These are phyloP conservation scores for Sprattus sprattus DNA, from an alignment of 2,113 vertebrate species.

Conservation along the genomic window DNA sequence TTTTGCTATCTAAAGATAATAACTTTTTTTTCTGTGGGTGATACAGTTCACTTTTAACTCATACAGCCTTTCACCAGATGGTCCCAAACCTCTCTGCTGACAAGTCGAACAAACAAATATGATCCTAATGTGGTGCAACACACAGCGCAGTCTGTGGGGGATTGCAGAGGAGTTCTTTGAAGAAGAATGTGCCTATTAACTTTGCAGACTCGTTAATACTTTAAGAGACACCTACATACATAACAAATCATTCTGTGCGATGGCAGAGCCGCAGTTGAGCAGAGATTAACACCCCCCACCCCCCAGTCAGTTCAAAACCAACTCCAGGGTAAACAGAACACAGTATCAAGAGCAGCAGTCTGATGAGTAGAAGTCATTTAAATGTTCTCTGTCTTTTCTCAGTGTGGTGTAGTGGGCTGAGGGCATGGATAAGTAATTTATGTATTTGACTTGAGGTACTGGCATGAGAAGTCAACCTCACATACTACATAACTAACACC, in stretches of 20 bases:
- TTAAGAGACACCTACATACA: not conserved
- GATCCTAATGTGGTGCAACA: not conserved
- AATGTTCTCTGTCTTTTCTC: not conserved
- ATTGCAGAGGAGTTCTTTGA: not conserved
- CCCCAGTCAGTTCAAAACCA: not conserved
- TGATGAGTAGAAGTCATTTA: not conserved
- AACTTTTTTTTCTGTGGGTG: not conserved
- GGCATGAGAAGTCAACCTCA: not conserved
- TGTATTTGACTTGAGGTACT: not conserved
- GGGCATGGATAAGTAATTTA: not conserved
- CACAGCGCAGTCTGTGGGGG: not conserved
- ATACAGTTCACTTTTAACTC: not conserved
- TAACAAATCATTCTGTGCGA: not conserved
- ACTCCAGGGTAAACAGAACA: not conserved
- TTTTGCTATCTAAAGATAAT: not conserved
- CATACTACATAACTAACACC: not conserved
- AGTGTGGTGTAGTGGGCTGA: not conserved
- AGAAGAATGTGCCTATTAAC: not conserved
- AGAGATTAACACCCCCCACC: too few relatives aligned
- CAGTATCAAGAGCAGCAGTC: not conserved
- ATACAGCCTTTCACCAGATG: not conserved
- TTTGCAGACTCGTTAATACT: constrained; percentile 5
- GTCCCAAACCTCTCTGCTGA: not conserved
- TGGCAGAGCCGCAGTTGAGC: not conserved
- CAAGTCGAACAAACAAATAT: not conserved